These are phyloP conservation scores for Deroplatys truncata DNA, from an alignment of 2,888 invertebrate genomes.

Conservation along the genomic window DNA sequence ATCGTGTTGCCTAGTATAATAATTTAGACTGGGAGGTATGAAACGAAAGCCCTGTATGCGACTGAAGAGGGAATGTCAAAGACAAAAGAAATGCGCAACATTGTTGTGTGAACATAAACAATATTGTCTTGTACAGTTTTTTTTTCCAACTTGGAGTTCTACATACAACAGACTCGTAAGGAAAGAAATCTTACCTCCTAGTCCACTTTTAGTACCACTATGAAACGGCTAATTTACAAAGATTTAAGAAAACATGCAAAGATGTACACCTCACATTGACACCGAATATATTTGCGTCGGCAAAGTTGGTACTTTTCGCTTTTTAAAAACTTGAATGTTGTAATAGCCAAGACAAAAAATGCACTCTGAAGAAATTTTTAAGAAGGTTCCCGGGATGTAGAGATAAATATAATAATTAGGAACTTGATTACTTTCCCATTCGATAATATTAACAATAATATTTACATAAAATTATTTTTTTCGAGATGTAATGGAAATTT, in stretches of 20 bases:
- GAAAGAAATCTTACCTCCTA: too few relatives aligned
- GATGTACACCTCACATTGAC: not conserved
- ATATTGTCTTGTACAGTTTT: too few relatives aligned
- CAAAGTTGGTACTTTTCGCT: not conserved
- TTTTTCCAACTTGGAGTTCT: too few relatives aligned
- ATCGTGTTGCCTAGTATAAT: too few relatives aligned
- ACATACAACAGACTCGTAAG: too few relatives aligned
- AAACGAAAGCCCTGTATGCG: too few relatives aligned
- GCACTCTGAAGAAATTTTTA: not conserved
- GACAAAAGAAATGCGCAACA: too few relatives aligned
- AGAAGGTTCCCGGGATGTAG: not conserved
- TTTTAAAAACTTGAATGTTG: not conserved
- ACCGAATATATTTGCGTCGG: not conserved
- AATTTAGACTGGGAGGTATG: too few relatives aligned
- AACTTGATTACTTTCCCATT: not conserved
- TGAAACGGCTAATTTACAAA: not conserved
- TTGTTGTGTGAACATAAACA: too few relatives aligned
- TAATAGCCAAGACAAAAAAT: not conserved
- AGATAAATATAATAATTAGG: not conserved
- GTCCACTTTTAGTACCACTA: not conserved
- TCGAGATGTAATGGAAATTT: not conserved
- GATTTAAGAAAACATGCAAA: not conserved
- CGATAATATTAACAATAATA: not conserved
- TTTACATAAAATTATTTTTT: not conserved
- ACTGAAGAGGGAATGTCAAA: too few relatives aligned